Percentiles rank a stretch among this genome's conserved stretches.
phyloP scores from a whole-genome alignment of 2,888 invertebrate species.

The Heliothis peltigera region DNA sequence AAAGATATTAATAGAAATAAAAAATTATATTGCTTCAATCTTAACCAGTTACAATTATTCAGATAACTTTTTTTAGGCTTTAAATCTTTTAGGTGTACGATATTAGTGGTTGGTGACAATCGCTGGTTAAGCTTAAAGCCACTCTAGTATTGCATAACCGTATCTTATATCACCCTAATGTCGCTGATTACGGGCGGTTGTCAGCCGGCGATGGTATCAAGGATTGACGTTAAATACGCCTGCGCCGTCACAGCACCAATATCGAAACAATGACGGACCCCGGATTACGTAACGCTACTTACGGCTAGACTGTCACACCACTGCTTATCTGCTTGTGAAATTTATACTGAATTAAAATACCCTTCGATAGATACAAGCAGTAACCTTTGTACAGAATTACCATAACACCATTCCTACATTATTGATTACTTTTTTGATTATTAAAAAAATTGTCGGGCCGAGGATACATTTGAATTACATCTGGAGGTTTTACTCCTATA shows the following conservation, averaged over 20 bases:
- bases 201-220: constrained; percentile 84
- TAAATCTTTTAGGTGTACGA: not conserved
- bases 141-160: constrained; percentile 77
- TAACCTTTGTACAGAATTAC: not conserved
- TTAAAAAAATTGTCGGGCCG: no score
- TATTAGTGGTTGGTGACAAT: constrained; percentile 43
- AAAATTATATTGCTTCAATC: no score
- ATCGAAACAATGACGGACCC: constrained; percentile 87
- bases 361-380: constrained; percentile 23
- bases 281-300: constrained; percentile 83
- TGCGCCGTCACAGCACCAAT: constrained; percentile 85
- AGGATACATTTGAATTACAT: no score
- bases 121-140: constrained; percentile 63
- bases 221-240: constrained; percentile 89
- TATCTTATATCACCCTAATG: constrained; percentile 79
- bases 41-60: not conserved
- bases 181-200: constrained; percentile 78
- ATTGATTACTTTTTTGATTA: no score
- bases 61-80: not conserved
- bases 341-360: constrained; percentile 59
- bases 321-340: constrained; percentile 69
- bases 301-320: constrained; percentile 79
- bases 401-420: constrained; percentile 5
- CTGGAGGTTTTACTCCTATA: no score
- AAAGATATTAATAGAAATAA: no score